Evolutionary conservation across 1,140 invertebrate genomes (phyloP).

Genomic region (Coenobita brevimanus): DNA sequence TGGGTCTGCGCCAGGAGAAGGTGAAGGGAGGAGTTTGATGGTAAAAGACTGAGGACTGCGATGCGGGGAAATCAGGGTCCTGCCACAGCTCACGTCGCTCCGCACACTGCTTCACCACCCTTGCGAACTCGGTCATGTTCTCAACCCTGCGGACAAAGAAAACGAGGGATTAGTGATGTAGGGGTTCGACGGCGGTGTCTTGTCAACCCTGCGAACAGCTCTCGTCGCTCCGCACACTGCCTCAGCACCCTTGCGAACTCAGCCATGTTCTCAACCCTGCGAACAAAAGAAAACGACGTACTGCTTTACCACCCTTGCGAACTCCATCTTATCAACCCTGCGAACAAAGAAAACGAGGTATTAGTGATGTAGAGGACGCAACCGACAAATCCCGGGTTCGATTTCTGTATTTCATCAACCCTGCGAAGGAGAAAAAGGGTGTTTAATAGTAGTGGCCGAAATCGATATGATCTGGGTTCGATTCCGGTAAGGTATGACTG

Average conservation of each 20-base stretch:
- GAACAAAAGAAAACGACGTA: too few species aligned
- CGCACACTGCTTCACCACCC: slow-evolving; percentile 85
- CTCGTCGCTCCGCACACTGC: slow-evolving; percentile 84
- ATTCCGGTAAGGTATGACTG: too few species aligned
- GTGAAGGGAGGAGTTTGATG: slow-evolving; percentile 94
- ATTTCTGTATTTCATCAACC: too few species aligned
- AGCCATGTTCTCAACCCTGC: too few species aligned
- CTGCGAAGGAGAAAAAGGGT: too few species aligned
- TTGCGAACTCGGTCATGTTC: slow-evolving; percentile 83
- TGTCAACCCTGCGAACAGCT: too few species aligned
- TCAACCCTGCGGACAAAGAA: not conserved
- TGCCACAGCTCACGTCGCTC: slow-evolving; percentile 90
- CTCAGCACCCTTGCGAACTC: too few species aligned
- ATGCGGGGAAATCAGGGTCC: slow-evolving; percentile 91
- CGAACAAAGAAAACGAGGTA: not conserved
- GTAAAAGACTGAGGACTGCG: slow-evolving; percentile 91
- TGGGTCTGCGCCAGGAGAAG: slow-evolving; percentile 93
- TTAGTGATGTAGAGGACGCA: too few species aligned
- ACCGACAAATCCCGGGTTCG: too few species aligned
- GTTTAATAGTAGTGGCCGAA: too few species aligned
- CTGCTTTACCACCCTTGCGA: slow-evolving; percentile 87
- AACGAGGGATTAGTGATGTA: not conserved
- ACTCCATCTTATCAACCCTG: slow-evolving; percentile 76
- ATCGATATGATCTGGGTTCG: too few species aligned
- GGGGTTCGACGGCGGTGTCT: not conserved